phyloP scores from a whole-genome alignment of 1,140 invertebrate genomes.

The Drosophila ambigua region DNA sequence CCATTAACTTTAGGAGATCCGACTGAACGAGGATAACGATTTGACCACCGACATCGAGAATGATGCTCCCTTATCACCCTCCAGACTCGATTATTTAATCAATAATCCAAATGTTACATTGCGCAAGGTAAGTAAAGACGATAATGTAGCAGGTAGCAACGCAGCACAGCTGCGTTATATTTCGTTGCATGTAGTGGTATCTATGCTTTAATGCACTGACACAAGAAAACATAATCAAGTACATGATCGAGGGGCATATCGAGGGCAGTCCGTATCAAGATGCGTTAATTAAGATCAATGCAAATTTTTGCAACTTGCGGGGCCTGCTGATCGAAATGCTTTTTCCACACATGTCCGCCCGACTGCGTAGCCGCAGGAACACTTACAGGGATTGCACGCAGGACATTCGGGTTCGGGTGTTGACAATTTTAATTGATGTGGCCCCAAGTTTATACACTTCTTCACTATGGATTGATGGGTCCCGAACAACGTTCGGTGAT shows the following conservation, averaged over 20 bases:
- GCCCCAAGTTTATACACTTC: constrained; percentile 34
- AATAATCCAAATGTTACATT: no score
- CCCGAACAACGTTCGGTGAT: background rate
- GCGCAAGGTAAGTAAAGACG: no score
- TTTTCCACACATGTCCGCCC: constrained; percentile 28
- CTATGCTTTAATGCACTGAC: constrained; percentile 33
- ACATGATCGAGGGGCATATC: constrained; percentile 36
- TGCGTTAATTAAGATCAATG: constrained; percentile 34
- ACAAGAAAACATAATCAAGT: constrained; percentile 25
- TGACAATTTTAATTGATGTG: constrained; percentile 31
- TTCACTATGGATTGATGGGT: background rate
- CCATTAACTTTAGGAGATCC: no score
- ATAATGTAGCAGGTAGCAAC: no score
- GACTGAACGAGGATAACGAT: no score
- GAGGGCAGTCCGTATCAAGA: constrained; percentile 36
- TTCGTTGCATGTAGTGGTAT: constrained; percentile 31
- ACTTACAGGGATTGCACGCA: background rate
- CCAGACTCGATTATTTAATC: no score
- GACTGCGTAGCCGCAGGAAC: constrained; percentile 6
- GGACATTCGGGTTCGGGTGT: constrained; percentile 46
- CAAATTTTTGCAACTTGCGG: constrained; percentile 16
- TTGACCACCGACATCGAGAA: no score
- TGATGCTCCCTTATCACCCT: no score
- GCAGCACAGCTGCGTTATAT: constrained; percentile 19
- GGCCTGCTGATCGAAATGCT: constrained; percentile 39